A percentile compares a stretch with the other conserved stretches of the same genome.
Conservation (phyloP, 2,113 vertebrate species). For the Otis tarda region DNA sequence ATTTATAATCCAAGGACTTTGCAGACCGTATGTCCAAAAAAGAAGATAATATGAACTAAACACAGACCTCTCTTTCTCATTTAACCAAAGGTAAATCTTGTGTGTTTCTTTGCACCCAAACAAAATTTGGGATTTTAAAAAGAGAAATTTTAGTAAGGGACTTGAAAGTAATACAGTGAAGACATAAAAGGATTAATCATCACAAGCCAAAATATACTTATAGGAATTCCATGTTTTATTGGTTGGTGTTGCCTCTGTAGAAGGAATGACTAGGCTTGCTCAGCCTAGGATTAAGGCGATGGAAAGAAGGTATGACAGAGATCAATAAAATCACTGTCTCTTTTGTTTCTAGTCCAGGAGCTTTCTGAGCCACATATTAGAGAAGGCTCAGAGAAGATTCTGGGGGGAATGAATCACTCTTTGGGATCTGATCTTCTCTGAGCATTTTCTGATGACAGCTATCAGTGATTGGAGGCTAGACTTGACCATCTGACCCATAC, state of each 20-base stretch:
- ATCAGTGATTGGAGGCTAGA: rapidly evolving
- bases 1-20: not conserved
- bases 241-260: not conserved
- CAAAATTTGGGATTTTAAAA: not conserved
- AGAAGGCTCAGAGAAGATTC: not conserved
- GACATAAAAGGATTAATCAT: not conserved
- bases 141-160: not conserved
- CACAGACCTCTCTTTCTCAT: not conserved
- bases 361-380: not conserved
- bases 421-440: not conserved
- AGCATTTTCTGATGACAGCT: not conserved
- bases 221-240: not conserved
- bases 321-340: not conserved
- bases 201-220: not conserved
- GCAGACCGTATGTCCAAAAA: not conserved
- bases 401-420: not conserved
- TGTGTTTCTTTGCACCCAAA: not conserved
- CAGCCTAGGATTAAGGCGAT: not conserved
- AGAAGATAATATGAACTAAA: not conserved
- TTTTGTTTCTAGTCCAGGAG: not conserved
- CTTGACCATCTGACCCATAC: not conserved
- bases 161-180: not conserved
- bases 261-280: not conserved
- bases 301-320: not conserved
- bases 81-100: not conserved